Evolutionary conservation across 2,113 vertebrate genomes (phyloP).

Genomic region (Anolis sagrei): DNA sequence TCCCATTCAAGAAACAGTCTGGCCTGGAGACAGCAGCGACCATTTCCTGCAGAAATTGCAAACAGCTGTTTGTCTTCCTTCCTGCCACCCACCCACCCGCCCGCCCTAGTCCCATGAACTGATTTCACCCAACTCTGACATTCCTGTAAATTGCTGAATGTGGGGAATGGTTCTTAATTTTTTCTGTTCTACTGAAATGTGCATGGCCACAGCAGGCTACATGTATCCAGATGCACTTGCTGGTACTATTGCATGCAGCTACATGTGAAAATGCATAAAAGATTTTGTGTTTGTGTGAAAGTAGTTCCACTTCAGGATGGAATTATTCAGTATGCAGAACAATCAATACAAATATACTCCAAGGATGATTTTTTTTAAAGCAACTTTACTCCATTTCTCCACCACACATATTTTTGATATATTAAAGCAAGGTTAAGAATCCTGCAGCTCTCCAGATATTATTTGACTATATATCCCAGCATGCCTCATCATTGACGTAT

Average conservation of each 20-base stretch:
- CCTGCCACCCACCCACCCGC: background rate
- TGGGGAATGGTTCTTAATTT: background rate
- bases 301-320: background rate
- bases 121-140: background rate
- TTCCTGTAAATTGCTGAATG: background rate
- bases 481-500: too few relatives aligned
- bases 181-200: background rate
- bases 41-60: conserved; percentile 11
- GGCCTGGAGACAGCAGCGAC: accelerated
- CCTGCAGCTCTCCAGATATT: too few relatives aligned
- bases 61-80: conserved; percentile 7
- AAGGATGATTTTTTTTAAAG: background rate
- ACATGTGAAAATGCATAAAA: background rate
- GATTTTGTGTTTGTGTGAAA: background rate
- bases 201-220: background rate
- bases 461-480: too few relatives aligned
- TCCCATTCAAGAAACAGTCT: accelerated
- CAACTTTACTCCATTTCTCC: background rate
- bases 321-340: background rate
- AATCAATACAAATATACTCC: background rate
- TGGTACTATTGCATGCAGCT: background rate
- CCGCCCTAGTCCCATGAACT: accelerated
- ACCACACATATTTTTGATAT: background rate
- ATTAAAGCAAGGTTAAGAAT: background rate
- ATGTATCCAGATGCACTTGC: accelerated